Conservation (phyloP, 2,113 vertebrate genomes). For the Mobula birostris region DNA sequence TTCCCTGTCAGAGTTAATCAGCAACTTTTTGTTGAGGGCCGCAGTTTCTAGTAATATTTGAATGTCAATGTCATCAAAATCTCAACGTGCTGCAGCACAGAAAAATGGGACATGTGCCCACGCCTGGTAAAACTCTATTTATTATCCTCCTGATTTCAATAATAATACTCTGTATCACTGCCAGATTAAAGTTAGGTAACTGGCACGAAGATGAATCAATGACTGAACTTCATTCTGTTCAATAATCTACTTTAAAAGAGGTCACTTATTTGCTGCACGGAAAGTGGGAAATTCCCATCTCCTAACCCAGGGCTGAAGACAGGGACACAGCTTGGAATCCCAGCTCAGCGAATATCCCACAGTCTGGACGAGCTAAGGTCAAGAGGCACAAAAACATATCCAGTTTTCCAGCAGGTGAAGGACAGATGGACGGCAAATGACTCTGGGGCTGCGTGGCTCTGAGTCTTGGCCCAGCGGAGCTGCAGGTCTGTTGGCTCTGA, state of each 20-base stretch:
- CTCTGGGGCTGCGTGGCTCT: background rate
- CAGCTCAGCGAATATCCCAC: background rate
- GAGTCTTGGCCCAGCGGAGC: background rate
- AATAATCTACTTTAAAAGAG: background rate
- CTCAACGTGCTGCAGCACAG: background rate
- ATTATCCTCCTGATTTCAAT: background rate
- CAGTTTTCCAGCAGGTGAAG: background rate
- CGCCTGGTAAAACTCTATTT: background rate
- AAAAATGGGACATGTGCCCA: background rate
- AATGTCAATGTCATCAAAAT: background rate
- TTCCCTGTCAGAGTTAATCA: background rate
- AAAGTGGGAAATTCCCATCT: background rate
- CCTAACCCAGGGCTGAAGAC: background rate
- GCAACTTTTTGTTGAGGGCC: background rate
- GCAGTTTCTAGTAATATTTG: background rate
- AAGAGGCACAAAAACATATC: background rate
- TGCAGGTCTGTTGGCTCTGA: background rate
- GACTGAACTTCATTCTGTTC: background rate
- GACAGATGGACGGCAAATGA: slow-evolving; percentile 7
- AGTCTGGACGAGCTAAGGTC: background rate
- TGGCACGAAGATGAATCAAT: background rate
- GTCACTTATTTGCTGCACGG: background rate
- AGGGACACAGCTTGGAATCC: background rate
- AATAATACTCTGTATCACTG: background rate
- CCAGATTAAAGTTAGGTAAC: background rate